Conservation (phyloP, 2,113 vertebrate species). For the Geococcyx californianus region DNA sequence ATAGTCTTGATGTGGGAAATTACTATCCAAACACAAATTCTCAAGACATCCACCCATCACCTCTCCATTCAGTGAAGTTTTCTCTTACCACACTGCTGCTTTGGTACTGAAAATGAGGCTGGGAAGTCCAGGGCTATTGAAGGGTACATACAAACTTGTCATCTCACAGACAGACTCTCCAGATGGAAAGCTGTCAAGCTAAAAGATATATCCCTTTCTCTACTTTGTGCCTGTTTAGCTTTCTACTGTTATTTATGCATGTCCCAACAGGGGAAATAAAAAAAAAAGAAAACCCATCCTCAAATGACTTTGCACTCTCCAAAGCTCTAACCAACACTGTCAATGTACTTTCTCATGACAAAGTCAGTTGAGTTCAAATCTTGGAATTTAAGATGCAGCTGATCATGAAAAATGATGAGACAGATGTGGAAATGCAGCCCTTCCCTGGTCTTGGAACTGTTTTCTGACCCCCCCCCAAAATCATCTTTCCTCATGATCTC, state of each 20-base stretch:
- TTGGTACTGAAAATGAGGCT: neutral
- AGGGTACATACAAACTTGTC: neutral
- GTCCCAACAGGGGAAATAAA: neutral
- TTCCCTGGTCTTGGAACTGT: neutral
- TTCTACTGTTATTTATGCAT: neutral
- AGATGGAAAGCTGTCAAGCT: neutral
- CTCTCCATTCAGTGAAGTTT: neutral
- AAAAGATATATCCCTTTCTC: neutral
- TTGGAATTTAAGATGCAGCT: neutral
- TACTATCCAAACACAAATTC: neutral
- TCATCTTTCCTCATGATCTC: neutral
- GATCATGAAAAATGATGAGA: neutral
- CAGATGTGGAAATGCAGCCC: fast-evolving
- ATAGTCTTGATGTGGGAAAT: neutral
- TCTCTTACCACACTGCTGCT: neutral
- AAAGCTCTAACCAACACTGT: neutral
- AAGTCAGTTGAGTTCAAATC: neutral
- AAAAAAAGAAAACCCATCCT: neutral
- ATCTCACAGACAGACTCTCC: neutral
- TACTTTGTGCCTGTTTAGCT: neutral
- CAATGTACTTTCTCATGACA: neutral
- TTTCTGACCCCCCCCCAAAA: neutral
- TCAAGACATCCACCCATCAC: neutral
- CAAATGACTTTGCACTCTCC: neutral
- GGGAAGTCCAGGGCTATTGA: neutral